Conservation (phyloP, 2,888 invertebrate genomes). For the Onchidella celtica region DNA sequence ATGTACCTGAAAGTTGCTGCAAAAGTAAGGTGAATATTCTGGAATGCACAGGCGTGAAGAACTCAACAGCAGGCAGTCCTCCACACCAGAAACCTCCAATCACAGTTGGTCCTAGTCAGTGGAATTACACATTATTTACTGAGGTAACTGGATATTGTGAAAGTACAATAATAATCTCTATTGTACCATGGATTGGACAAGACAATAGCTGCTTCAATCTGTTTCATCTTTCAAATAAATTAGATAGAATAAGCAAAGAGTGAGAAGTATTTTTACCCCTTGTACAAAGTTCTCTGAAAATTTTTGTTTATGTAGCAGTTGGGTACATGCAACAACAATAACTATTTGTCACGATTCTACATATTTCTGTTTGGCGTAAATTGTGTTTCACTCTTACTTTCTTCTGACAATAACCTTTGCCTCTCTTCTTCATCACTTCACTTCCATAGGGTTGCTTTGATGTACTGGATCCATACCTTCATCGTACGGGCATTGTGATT, state of each 20-base stretch:
- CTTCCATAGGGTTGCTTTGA: conserved; percentile 75
- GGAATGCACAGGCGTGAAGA: conserved; percentile 59
- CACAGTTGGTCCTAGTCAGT: conserved; percentile 2
- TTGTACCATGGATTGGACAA: background rate
- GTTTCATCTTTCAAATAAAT: too few relatives aligned
- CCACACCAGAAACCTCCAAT: conserved; percentile 59
- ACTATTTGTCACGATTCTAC: too few relatives aligned
- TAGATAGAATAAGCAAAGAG: too few relatives aligned
- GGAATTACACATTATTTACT: conserved; percentile 67
- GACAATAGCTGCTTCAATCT: too few relatives aligned
- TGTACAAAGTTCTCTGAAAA: too few relatives aligned
- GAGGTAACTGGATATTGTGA: conserved; percentile 56
- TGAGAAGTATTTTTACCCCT: too few relatives aligned
- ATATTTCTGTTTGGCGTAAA: too few relatives aligned
- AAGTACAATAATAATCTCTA: background rate
- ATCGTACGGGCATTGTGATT: conserved; percentile 67
- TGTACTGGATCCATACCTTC: conserved; percentile 61
- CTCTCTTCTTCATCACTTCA: too few relatives aligned
- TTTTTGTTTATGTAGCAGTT: too few relatives aligned
- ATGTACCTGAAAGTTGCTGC: conserved; percentile 71
- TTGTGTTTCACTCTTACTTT: too few relatives aligned
- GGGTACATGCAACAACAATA: too few relatives aligned
- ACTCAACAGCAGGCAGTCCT: conserved; percentile 49
- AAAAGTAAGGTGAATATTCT: conserved; percentile 46
- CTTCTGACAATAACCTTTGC: too few relatives aligned